Conservation (phyloP, 2,113 vertebrate species). For the Dipodomys spectabilis region DNA sequence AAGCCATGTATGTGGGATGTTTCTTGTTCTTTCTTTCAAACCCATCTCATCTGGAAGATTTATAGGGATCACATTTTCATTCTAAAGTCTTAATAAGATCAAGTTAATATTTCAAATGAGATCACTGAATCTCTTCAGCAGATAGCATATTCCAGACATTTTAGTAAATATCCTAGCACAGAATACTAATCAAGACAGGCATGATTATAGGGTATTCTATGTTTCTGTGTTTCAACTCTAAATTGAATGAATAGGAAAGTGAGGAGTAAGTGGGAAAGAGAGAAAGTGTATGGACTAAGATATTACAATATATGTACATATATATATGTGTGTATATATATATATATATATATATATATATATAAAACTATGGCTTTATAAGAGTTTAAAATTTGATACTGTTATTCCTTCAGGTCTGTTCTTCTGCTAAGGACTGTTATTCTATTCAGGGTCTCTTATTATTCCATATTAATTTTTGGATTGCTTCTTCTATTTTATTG, state of each 20-base stretch:
- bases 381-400: no score
- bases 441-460: no score
- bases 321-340: no score
- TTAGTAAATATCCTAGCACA: not conserved
- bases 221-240: no score
- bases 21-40: not conserved
- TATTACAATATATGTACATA: no score
- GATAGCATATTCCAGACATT: not conserved
- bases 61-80: not conserved
- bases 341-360: no score
- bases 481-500: no score
- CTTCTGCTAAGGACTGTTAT: no score
- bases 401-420: no score
- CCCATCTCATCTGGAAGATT: not conserved
- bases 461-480: no score
- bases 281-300: not conserved
- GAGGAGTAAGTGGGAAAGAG: no score
- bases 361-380: no score
- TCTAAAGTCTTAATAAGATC: not conserved
- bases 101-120: conserved; percentile 5
- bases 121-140: not conserved
- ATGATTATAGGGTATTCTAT: not conserved
- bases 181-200: not conserved
- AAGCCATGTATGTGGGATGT: not conserved
- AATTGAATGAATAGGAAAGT: not conserved